phyloP scores from a whole-genome alignment of 2,888 invertebrate genomes.

The Drosophila gaucha region DNA sequence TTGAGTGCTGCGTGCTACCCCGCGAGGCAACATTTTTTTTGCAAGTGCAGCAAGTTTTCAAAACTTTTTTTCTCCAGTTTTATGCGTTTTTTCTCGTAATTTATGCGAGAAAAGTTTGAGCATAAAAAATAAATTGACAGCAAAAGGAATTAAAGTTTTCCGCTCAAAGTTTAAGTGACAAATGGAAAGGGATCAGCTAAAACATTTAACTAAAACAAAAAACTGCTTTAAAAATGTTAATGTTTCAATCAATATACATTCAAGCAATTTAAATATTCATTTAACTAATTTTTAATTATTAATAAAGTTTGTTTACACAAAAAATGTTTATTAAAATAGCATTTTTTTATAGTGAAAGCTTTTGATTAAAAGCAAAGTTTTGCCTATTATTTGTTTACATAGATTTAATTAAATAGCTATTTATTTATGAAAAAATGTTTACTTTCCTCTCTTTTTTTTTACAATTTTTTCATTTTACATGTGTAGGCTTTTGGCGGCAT shows the following conservation, averaged over 20 bases:
- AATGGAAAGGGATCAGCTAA: slow-evolving; percentile 33
- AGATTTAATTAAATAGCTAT: slow-evolving; percentile 6
- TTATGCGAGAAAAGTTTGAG: slow-evolving; percentile 60
- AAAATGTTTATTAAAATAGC: background rate
- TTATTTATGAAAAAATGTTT: background rate
- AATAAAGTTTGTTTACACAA: background rate
- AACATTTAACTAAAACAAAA: slow-evolving; percentile 47
- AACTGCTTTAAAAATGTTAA: slow-evolving; percentile 3
- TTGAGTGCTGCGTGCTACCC: background rate
- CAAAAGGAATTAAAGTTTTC: slow-evolving; percentile 35
- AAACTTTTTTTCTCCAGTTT: no score
- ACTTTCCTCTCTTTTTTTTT: no score
- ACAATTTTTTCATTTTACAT: no score
- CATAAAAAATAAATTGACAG: slow-evolving; percentile 38
- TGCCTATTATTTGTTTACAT: background rate
- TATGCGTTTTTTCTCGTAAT: slow-evolving; percentile 58
- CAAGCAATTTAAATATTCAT: background rate
- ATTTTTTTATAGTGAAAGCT: background rate
- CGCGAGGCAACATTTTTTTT: slow-evolving; percentile 20
- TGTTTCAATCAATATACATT: background rate
- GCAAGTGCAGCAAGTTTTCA: slow-evolving; percentile 30
- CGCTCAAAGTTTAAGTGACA: slow-evolving; percentile 25
- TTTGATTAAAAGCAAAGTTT: slow-evolving; percentile 2
- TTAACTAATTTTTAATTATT: background rate
- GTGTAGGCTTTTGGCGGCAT: no score